A percentile compares a stretch with the other conserved stretches of the same genome.
Evolutionary conservation across 2,888 invertebrate genomes (phyloP).

Genomic region (Autographa gamma): DNA sequence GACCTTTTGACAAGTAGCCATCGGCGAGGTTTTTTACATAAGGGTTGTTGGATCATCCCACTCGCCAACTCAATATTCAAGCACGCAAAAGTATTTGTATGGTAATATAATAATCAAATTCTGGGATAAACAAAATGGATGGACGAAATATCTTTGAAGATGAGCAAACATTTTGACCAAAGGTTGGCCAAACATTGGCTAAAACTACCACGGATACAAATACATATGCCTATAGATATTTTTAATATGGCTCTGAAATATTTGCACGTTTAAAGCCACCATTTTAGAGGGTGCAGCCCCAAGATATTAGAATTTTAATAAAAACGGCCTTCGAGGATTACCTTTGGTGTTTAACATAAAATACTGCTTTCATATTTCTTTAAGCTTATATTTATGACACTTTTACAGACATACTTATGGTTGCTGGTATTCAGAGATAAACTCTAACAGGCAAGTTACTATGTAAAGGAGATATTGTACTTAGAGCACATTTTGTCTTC

Average conservation of each 20-base stretch:
- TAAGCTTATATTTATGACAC: not conserved
- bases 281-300: slow-evolving; percentile 34
- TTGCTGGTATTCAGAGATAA: no score
- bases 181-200: not conserved
- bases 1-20: not conserved
- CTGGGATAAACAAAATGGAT: slow-evolving; percentile 4
- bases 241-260: slow-evolving; percentile 31
- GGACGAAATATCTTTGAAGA: not conserved
- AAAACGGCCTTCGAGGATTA: slow-evolving; percentile 33
- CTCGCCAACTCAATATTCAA: not conserved
- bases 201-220: no score
- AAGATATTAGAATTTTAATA: slow-evolving; percentile 48
- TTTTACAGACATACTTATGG: not conserved
- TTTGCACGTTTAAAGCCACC: slow-evolving; percentile 29
- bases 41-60: slow-evolving; percentile 1
- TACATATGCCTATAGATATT: not conserved
- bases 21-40: not conserved
- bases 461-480: no score
- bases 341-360: slow-evolving; percentile 25
- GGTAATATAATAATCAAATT: slow-evolving; percentile 4
- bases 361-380: not conserved
- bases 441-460: no score
- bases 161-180: no score
- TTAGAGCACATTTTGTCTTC: no score
- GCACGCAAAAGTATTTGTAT: not conserved